These are phyloP conservation scores for Dasysyrphus tricinctus DNA, from an alignment of 2,888 invertebrate genomes.

Conservation along the genomic window DNA sequence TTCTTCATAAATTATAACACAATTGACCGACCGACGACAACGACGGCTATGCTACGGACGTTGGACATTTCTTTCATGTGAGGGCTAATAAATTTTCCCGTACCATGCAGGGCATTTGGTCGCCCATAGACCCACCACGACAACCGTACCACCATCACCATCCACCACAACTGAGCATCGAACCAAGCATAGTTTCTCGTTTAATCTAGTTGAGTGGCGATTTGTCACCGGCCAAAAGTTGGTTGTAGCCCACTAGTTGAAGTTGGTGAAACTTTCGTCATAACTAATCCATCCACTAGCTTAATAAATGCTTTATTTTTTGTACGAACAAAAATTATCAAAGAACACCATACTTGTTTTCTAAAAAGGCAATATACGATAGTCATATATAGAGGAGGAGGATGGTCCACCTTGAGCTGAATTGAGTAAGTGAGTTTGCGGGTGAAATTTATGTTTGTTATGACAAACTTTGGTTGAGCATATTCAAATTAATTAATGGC, in stretches of 20 bases:
- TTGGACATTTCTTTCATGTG: slow-evolving; percentile 50
- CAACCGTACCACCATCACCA: background rate
- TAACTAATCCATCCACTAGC: slow-evolving; percentile 66
- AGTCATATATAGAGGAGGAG: background rate
- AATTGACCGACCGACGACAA: slow-evolving; percentile 65
- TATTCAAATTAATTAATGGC: slow-evolving; percentile 69
- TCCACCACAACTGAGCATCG: background rate
- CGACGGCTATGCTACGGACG: background rate
- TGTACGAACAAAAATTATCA: slow-evolving; percentile 33
- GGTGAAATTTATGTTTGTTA: slow-evolving; percentile 66
- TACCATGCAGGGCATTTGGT: slow-evolving; percentile 13
- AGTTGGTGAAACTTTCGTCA: slow-evolving; percentile 68
- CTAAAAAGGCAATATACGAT: background rate
- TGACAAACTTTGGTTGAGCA: slow-evolving; percentile 53
- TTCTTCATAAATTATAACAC: slow-evolving; percentile 69
- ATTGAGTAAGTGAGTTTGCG: slow-evolving; percentile 21
- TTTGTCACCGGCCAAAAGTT: slow-evolving; percentile 79
- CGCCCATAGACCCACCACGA: slow-evolving; percentile 22
- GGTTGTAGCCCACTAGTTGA: slow-evolving; percentile 43
- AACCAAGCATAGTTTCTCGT: slow-evolving; percentile 64
- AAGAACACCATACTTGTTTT: slow-evolving; percentile 14
- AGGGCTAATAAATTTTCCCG: slow-evolving; percentile 60
- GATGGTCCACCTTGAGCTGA: slow-evolving; percentile 17
- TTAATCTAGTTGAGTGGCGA: slow-evolving; percentile 83
- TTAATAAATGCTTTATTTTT: slow-evolving; percentile 65